These are phyloP conservation scores for Lerema accius DNA, from an alignment of 1,140 invertebrate species.

Conservation along the genomic window DNA sequence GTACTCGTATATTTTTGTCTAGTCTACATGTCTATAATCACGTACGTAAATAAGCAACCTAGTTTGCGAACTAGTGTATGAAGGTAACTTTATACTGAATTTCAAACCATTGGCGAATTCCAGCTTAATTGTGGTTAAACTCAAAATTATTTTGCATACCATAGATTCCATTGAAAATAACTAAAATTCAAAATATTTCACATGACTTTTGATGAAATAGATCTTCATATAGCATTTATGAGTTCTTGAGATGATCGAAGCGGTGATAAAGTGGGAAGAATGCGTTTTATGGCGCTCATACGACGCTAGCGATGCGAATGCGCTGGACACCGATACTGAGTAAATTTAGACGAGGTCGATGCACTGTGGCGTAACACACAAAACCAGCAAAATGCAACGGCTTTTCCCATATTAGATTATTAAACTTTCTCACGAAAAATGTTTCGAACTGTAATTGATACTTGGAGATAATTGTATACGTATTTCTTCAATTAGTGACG, in stretches of 20 bases:
- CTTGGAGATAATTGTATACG: too few species aligned
- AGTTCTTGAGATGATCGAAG: not conserved
- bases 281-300: conserved; percentile 61
- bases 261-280: conserved; percentile 43
- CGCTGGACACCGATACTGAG: conserved; percentile 54
- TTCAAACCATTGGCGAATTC: too few species aligned
- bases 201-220: not conserved
- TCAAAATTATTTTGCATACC: too few species aligned
- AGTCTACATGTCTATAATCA: not conserved
- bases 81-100: not conserved
- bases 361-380: conserved; percentile 62
- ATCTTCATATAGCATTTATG: not conserved
- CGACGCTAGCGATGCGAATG: conserved; percentile 45
- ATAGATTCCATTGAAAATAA: too few species aligned
- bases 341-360: conserved; percentile 71
- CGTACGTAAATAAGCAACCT: not conserved
- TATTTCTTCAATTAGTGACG: too few species aligned
- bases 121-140: too few species aligned
- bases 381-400: conserved; percentile 24
- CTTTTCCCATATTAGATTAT: not conserved
- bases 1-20: not conserved
- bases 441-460: too few species aligned
- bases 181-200: not conserved
- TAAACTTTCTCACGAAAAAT: not conserved
- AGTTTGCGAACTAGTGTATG: not conserved